These are phyloP conservation scores for Leptinotarsa tumamoca DNA, from an alignment of 2,888 invertebrate species.

Conservation along the genomic window DNA sequence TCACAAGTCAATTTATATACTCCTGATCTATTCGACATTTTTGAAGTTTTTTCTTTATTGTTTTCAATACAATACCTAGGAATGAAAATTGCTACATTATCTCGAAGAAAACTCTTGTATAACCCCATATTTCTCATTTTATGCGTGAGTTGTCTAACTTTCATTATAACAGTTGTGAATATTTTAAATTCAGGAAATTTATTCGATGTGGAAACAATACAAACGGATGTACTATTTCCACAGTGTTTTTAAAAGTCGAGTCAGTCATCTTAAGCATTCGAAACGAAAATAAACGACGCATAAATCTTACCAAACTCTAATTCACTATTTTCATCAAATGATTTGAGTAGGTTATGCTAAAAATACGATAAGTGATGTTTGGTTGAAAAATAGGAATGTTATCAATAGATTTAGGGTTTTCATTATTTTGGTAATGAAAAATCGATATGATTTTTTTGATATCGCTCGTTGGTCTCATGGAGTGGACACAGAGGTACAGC, in stretches of 20 bases:
- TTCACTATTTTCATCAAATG: neutral
- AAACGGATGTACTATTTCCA: neutral
- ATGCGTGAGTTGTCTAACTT: neutral
- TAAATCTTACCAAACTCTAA: neutral
- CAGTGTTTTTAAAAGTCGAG: neutral
- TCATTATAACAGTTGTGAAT: neutral
- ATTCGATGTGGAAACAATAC: neutral
- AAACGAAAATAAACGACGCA: constrained; percentile 8
- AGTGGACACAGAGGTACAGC: too few relatives aligned
- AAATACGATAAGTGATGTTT: neutral
- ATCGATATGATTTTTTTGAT: neutral
- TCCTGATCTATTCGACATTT: too few relatives aligned
- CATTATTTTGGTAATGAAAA: neutral
- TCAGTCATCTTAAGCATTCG: neutral
- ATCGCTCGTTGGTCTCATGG: neutral
- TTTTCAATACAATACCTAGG: too few relatives aligned
- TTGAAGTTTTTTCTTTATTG: too few relatives aligned
- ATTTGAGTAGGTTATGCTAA: constrained; percentile 5
- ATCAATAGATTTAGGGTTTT: neutral
- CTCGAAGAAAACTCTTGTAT: too few relatives aligned
- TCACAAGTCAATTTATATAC: too few relatives aligned
- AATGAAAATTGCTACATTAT: too few relatives aligned
- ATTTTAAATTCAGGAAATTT: neutral
- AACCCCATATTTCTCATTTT: neutral
- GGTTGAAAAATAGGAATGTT: neutral